phyloP scores from a whole-genome alignment of 2,797 vertebrate genomes.

The Acomys russatus region DNA sequence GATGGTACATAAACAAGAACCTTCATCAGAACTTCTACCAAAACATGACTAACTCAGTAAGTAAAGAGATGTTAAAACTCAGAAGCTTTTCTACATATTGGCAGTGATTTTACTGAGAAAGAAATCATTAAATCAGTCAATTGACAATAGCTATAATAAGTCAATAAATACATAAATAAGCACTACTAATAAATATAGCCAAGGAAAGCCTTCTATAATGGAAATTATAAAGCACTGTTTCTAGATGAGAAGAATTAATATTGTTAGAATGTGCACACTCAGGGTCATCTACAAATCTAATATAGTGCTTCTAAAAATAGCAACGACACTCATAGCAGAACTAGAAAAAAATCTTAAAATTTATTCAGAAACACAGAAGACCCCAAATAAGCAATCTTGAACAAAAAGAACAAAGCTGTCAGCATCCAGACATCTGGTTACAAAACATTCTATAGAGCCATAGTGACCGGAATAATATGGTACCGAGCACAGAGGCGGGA shows the following conservation, averaged over 20 bases:
- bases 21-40: not conserved
- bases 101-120: not conserved
- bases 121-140: not conserved
- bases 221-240: not conserved
- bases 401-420: not conserved
- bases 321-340: no score
- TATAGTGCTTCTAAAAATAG: not conserved
- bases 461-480: not conserved
- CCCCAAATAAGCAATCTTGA: not conserved
- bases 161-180: not conserved
- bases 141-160: not conserved
- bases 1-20: not conserved
- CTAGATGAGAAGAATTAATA: not conserved
- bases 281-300: not conserved
- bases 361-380: not conserved
- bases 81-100: not conserved
- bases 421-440: not conserved
- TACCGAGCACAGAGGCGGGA: not conserved
- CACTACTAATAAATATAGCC: not conserved
- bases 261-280: not conserved
- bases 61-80: not conserved
- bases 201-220: not conserved
- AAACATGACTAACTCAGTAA: not conserved
- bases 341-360: not conserved
- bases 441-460: not conserved